Conservation (phyloP, 1,140 invertebrate genomes). For the Zophobas atratus region DNA sequence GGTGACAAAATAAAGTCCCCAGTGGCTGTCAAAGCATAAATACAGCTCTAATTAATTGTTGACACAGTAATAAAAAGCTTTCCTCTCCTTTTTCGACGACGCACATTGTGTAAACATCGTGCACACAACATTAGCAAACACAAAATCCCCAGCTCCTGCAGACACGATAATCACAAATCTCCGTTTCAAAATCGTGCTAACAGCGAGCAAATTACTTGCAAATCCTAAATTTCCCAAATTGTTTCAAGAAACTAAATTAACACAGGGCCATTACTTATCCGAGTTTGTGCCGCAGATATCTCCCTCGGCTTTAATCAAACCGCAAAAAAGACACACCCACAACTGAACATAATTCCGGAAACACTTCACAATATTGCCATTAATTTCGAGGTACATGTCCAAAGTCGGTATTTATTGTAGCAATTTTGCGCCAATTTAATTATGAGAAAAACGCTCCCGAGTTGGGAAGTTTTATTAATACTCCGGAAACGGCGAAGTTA, state of each 20-base stretch:
- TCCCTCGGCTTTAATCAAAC: conserved; percentile 19
- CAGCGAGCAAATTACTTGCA: neutral
- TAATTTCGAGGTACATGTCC: conserved; percentile 19
- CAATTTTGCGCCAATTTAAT: conserved; percentile 16
- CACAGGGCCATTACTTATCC: conserved; percentile 1
- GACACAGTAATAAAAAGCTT: too few relatives aligned
- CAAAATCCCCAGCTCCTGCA: neutral
- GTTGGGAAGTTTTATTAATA: conserved; percentile 8
- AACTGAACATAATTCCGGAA: conserved; percentile 27
- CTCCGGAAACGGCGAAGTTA: neutral
- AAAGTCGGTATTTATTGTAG: conserved; percentile 16
- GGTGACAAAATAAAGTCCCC: too few relatives aligned
- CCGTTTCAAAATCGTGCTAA: neutral
- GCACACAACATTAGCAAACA: too few relatives aligned
- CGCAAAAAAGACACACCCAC: conserved; percentile 31
- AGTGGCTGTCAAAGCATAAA: too few relatives aligned
- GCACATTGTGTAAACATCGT: too few relatives aligned
- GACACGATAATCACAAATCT: conserved; percentile 1
- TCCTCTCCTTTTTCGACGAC: too few relatives aligned
- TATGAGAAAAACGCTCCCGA: neutral
- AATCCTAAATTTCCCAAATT: conserved; percentile 9
- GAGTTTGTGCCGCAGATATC: neutral
- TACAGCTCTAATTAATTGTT: too few relatives aligned
- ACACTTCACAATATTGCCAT: conserved; percentile 21
- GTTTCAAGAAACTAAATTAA: conserved; percentile 24